These are phyloP conservation scores for Gymnothorax javanicus DNA, from an alignment of 2,797 vertebrate species.

Conservation along the genomic window DNA sequence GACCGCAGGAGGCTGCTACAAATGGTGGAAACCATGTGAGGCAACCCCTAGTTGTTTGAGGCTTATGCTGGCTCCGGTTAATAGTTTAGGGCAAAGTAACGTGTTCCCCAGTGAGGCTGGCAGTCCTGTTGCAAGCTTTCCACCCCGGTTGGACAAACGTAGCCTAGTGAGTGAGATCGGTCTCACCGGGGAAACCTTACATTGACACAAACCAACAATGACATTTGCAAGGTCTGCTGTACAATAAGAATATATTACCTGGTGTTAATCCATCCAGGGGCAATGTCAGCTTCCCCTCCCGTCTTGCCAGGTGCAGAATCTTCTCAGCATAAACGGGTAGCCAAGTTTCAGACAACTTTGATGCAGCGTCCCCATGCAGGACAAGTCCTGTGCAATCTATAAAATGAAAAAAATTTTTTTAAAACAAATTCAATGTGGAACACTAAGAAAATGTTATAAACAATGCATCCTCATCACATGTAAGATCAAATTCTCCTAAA, in stretches of 20 bases:
- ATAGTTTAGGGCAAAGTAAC: too few species aligned
- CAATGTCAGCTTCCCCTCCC: neutral
- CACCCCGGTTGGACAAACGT: too few species aligned
- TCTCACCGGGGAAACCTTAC: too few species aligned
- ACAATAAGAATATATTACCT: neutral
- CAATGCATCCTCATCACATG: neutral
- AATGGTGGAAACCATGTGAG: too few species aligned
- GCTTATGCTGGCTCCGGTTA: too few species aligned
- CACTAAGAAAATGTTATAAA: neutral
- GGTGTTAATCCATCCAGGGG: neutral
- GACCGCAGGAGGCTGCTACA: too few species aligned
- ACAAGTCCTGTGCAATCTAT: constrained; percentile 29
- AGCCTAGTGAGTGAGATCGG: too few species aligned
- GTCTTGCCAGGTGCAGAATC: constrained; percentile 21
- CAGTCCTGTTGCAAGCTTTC: too few species aligned
- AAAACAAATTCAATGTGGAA: neutral
- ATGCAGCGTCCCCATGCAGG: constrained; percentile 28
- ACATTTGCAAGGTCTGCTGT: neutral
- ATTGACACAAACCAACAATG: neutral
- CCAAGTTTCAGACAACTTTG: constrained; percentile 31
- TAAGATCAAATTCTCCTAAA: neutral
- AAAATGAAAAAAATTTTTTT: neutral
- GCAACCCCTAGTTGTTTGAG: too few species aligned
- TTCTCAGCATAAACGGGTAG: constrained; percentile 27
- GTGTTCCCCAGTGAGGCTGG: too few species aligned